Base-by-base conservation (phyloP, 2,797 vertebrate genomes). In the Syngnathus rostellatus region DNA sequence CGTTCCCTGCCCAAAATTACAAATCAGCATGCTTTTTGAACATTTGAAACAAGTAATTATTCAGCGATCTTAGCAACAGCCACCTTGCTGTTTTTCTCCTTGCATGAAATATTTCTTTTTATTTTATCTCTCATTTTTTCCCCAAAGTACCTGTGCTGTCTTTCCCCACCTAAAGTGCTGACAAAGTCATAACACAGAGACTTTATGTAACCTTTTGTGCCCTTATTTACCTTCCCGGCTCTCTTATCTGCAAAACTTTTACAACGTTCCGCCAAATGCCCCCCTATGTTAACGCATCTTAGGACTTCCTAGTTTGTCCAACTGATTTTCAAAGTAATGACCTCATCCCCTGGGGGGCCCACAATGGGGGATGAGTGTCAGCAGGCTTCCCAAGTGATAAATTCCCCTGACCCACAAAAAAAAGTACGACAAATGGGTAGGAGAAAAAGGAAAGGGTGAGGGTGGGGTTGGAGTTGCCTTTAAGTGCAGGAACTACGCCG, bases 401-500 rank as follows among this genome's bases (percentile, higher is more conserved):
- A 88, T 85, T 84, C 80, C 55, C 72, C 74, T 76, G 72, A 82
- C 83, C 17, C 54, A 48, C 4, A 46, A 81, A 86, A 84, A 85
- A 76, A 72, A 83, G 61, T 67, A 43, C 58, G 74, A 76, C 78
- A 81, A 88, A 81, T 71, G 76, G 73, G 68, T 63, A n/a, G 6
- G 50, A 5, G 68, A 59, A 11, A 69, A 4, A 65, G 54, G 70
- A 65, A 12, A 21, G 66, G 14, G 64, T 41, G 72, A 71, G 76
- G 82, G 64, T 77, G 79, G 71, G 74, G 78, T 72, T 71, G 69
- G 75, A 75, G 77, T 75, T 69, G 83, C 76, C 74, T 80, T 86
- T 84, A 76, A 86, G 81, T 83, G 84, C 86, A 89, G 86, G 86
- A 89, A 86, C 81, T 74, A 63, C 12, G 76, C 78, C 85, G 83